Evolutionary conservation across 2,888 invertebrate species (phyloP), one percentile per base, ranked within the genome.

Genomic region (Cerastis leucographa): DNA sequence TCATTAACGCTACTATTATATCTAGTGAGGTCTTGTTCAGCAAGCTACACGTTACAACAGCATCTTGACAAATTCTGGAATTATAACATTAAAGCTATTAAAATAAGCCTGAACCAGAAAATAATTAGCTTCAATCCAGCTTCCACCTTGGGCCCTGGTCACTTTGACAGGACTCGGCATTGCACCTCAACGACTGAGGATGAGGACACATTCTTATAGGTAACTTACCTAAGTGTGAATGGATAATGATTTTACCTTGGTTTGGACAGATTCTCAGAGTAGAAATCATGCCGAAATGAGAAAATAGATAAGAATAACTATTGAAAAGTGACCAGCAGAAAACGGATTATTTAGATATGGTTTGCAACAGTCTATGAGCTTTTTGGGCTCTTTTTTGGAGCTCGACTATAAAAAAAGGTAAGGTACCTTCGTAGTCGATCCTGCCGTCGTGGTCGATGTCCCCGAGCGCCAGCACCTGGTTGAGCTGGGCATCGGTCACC

Each of bases 401-500:
- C n/a, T 19, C 19, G n/a, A 61, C 6, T 7, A 56, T 70, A 29
- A 29, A 7, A 35, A 19, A 61, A 35, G 9, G 61, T 19, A 9
- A 1, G 19, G 9, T 61, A 98, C 98, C 98, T 97, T 98, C 98
- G 92, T 98, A 98, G 94, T 98, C 98, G 91, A 98, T 98, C 94
- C 97, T 97, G 71, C 98, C 98, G 91, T 98, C 98, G 92, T 97
- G 97, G 93, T 98, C 98, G 88, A 98, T 97, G 94, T 98, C 98
- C 9, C 98, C 98, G 85, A 98, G 97, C 88, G 97, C 97, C 85
- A 98, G 96, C 92, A 98, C 97, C 89, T 98, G 98, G 89, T 97
- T 97, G 80, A 98, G 97, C 93, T 98, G 98, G 85, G 97, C 97
- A 90, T 98, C 98, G 4, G 98, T 98, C 76, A 98, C 97, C 4